Evolutionary conservation across 30 jellyfish, hydroid and myxozoan species (phyloP).

Genomic region (Hydractinia symbiolongicarpus): DNA sequence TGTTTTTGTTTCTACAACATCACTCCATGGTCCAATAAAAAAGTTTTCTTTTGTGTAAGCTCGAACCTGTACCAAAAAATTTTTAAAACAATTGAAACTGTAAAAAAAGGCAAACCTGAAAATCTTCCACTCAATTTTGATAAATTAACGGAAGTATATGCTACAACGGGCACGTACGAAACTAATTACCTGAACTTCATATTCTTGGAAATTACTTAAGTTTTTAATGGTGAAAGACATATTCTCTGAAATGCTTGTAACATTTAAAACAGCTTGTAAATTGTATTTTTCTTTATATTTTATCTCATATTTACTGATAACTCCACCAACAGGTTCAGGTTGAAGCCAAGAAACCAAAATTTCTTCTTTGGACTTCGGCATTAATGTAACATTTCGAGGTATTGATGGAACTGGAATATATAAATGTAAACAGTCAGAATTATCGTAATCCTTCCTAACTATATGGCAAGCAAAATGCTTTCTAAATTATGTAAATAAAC

Average conservation of each 20-base stretch:
- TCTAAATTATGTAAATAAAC: too few relatives aligned
- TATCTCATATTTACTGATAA: background rate
- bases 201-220: background rate
- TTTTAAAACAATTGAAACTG: background rate
- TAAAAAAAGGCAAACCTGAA: background rate
- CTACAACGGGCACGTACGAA: background rate
- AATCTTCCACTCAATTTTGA: background rate
- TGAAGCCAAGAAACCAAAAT: background rate
- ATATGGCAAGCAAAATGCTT: background rate
- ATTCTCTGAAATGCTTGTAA: background rate
- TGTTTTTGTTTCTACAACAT: background rate
- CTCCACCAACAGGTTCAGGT: slow-evolving; percentile 1
- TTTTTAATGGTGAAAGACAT: background rate
- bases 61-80: background rate
- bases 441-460: background rate
- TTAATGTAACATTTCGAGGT: background rate
- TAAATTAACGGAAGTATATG: background rate
- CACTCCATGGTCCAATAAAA: slow-evolving; percentile 6
- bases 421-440: too few relatives aligned
- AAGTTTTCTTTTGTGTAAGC: background rate
- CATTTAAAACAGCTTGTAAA: background rate
- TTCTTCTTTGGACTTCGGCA: background rate
- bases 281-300: background rate
- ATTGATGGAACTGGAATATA: background rate
- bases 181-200: slow-evolving; percentile 1